Evolutionary conservation across 2,888 invertebrate species (phyloP).

Genomic region (Cryptocheilus praepositus): DNA sequence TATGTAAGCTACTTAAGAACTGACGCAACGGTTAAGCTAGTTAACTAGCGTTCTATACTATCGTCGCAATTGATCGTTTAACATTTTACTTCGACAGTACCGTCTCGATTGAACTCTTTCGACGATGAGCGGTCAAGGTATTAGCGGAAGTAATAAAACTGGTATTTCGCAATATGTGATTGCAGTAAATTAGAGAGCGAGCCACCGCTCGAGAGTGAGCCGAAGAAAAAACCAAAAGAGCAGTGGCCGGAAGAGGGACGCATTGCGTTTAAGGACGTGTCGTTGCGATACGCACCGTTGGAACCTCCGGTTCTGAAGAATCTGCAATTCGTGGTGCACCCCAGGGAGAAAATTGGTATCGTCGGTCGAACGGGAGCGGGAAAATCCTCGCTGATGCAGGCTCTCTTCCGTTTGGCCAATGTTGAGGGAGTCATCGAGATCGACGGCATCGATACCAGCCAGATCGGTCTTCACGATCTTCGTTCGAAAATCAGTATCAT

Average conservation of each 20-base stretch:
- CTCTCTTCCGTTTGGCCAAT: conserved; percentile 82
- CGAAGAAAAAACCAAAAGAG: conserved; percentile 72
- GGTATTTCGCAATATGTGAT: no score
- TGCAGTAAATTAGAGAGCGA: conserved; percentile 82
- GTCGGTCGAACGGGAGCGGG: conserved; percentile 83
- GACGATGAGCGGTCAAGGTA: no score
- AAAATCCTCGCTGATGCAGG: conserved; percentile 83
- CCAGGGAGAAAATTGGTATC: conserved; percentile 80
- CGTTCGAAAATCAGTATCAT: conserved; percentile 81
- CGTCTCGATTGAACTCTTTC: no score
- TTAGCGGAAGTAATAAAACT: no score
- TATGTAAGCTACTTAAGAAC: no score
- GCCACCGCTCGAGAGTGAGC: conserved; percentile 72
- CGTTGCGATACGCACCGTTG: conserved; percentile 77
- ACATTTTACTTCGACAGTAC: no score
- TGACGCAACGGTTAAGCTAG: no score
- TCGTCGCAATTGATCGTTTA: no score
- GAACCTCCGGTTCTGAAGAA: conserved; percentile 76
- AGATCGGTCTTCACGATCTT: conserved; percentile 79
- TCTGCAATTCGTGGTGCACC: conserved; percentile 76
- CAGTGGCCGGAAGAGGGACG: conserved; percentile 78
- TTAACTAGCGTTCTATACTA: no score
- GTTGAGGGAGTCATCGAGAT: conserved; percentile 82
- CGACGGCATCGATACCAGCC: conserved; percentile 80
- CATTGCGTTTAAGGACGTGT: conserved; percentile 77